Evolutionary conservation across 2,797 vertebrate genomes (phyloP).

Genomic region (Capromys pilorides): DNA sequence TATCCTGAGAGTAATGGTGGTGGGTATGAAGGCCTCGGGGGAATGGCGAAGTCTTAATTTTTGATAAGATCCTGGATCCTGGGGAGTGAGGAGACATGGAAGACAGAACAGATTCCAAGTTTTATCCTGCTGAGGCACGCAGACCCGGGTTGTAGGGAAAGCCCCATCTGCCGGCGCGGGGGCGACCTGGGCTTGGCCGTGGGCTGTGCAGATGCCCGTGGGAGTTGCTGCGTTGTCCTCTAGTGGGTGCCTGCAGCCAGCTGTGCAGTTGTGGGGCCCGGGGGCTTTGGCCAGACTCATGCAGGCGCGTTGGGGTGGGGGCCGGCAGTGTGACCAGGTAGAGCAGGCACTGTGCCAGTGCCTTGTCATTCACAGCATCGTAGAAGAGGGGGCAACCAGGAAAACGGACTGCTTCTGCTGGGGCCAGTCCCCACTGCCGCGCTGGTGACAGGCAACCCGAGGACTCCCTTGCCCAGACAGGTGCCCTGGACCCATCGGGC

Average conservation of each 20-base stretch:
- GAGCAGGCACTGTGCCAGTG: background rate
- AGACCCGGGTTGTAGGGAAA: background rate
- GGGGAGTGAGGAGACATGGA: background rate
- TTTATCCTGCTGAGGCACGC: background rate
- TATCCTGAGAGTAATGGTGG: background rate
- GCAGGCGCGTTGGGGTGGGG: background rate
- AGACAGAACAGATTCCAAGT: background rate
- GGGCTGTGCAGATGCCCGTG: background rate
- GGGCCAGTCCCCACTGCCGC: background rate
- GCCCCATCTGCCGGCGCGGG: background rate
- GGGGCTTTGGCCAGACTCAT: background rate
- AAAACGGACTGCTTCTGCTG: background rate
- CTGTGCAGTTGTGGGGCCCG: background rate
- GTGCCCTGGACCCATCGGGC: no score
- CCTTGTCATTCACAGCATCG: background rate
- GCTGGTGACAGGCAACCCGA: background rate
- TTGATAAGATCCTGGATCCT: background rate
- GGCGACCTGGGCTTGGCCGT: background rate
- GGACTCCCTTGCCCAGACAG: background rate
- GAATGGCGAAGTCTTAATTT: slow-evolving; percentile 17
- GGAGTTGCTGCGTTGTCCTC: background rate
- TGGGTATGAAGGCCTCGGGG: slow-evolving; percentile 14
- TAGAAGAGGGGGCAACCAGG: background rate
- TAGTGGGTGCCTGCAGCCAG: background rate
- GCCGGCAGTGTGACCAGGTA: background rate